Percentiles rank a stretch among this genome's conserved stretches.
These are phyloP conservation scores for Nematostella vectensis DNA, from an alignment of 92 coral and sea anemone species.

Conservation along the genomic window DNA sequence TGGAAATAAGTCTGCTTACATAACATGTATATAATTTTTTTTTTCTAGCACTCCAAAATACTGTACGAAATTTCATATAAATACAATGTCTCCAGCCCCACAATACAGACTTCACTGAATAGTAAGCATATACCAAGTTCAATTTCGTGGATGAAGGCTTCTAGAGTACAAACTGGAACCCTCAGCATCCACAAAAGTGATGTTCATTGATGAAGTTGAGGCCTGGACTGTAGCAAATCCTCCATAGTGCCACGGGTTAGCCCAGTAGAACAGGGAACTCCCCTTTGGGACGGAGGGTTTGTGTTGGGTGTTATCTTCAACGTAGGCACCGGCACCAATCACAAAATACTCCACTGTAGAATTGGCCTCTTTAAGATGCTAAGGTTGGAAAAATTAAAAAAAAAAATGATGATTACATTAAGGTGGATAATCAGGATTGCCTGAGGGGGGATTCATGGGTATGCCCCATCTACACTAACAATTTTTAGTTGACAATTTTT, in stretches of 20 bases:
- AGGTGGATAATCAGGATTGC: neutral
- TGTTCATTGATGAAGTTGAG: slow-evolving; percentile 40
- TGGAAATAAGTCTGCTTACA: too few species aligned
- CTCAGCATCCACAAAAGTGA: slow-evolving; percentile 59
- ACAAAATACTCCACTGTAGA: slow-evolving; percentile 83
- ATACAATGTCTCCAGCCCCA: too few species aligned
- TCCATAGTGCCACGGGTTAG: slow-evolving; percentile 50
- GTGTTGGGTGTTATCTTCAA: slow-evolving; percentile 39
- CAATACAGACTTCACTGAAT: too few species aligned
- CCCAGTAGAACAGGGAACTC: slow-evolving; percentile 82
- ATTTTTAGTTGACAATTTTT: too few species aligned
- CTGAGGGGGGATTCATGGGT: too few species aligned
- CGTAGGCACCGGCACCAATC: slow-evolving; percentile 60
- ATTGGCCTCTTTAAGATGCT: slow-evolving; percentile 79
- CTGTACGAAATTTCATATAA: too few species aligned
- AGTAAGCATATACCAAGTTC: too few species aligned
- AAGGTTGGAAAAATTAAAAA: slow-evolving; percentile 1
- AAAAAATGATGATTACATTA: neutral
- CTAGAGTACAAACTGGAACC: slow-evolving; percentile 52
- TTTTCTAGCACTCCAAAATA: too few species aligned
- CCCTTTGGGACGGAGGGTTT: slow-evolving; percentile 44
- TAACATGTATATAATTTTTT: too few species aligned
- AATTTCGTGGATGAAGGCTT: slow-evolving; percentile 52
- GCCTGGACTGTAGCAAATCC: slow-evolving; percentile 70
- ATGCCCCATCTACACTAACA: too few species aligned